phyloP scores from a whole-genome alignment of 1,140 invertebrate species.

The Scaptomyza montana region DNA sequence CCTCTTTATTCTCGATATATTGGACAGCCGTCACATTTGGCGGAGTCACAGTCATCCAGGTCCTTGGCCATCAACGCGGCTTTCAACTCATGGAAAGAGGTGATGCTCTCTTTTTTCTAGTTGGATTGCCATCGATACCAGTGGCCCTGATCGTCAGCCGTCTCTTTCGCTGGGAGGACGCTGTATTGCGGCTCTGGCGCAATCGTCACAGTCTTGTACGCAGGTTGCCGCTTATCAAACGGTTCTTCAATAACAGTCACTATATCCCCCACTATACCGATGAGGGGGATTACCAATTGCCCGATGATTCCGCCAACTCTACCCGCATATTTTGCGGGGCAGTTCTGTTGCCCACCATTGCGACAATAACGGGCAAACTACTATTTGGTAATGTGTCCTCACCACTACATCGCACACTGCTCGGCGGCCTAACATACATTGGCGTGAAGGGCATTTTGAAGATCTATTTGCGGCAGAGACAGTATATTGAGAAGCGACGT shows the following conservation, averaged over 20 bases:
- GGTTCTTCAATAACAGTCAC: conserved; percentile 1
- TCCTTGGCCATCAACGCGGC: conserved; percentile 96
- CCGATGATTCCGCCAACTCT: conserved; percentile 90
- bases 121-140: conserved; percentile 96
- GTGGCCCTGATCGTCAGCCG: conserved; percentile 94
- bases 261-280: background rate
- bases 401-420: conserved; percentile 94
- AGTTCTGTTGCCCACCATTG: conserved; percentile 95
- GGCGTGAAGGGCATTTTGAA: conserved; percentile 96
- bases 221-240: conserved; percentile 85
- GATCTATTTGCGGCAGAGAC: conserved; percentile 97
- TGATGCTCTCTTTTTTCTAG: conserved; percentile 94
- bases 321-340: conserved; percentile 94
- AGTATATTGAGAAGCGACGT: conserved; percentile 91
- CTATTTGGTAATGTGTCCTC: conserved; percentile 92
- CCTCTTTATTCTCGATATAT: conserved; percentile 95
- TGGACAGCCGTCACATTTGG: conserved; percentile 99
- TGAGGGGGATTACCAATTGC: conserved; percentile 58
- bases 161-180: conserved; percentile 98
- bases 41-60: conserved; percentile 97
- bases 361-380: conserved; percentile 94
- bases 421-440: conserved; percentile 96
- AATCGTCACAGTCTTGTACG: conserved; percentile 86
- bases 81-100: conserved; percentile 95
- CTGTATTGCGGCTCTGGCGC: conserved; percentile 89